Base-by-base conservation (phyloP, 2,113 vertebrate genomes). In the Gulo gulo region DNA sequence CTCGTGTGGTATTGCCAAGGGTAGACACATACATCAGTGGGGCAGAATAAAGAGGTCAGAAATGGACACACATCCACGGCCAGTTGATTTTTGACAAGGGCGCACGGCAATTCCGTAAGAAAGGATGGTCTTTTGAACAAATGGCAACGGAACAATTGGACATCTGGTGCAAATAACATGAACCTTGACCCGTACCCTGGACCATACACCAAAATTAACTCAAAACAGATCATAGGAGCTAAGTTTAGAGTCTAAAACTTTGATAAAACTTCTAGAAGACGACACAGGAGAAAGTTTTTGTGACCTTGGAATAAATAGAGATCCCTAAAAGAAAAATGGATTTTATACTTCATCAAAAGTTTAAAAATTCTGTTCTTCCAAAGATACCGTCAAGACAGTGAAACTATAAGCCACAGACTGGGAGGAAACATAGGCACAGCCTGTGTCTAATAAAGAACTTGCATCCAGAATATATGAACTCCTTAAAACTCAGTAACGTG, bases 231-330 rank as follows among this genome's bases (percentile, higher is more conserved):
- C n/a, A 3, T n/a, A 93, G 69, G 69, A 45, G 26, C 21, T 26
- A 78, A 52, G 26, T 79, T 94, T 88, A 96, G 85, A 76, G 84
- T 94, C 52, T n/a, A 83, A 95, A 91, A 84, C 63, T 59, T 78
- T 31, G 29, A 2, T 79, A 59, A 82, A 59, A 59, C 39, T 73
- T 92, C 5, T 42, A 20, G 65, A 74, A 29, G 61, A 87, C 45
- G 39, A 80, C 47, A 20, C 10, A 47, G 80, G 87, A 67, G 50
- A 67, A 50, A 7, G 8, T 57, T 86, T 88, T 52, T 85, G 21
- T 89, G 65, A 59, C 65, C 39, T 71, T 87, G 61, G n/a, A 61
- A 76, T 79, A 79, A 92, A 52, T 42, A 26, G 18, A 52, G 52
- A 47, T 87, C 88, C 4, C 1, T 76, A 52, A 74, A 61, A 89